A percentile compares a stretch with the other conserved stretches of the same genome.
These are phyloP conservation scores for Drosophila parabipectinata DNA, from an alignment of 1,140 invertebrate genomes.

Conservation along the genomic window DNA sequence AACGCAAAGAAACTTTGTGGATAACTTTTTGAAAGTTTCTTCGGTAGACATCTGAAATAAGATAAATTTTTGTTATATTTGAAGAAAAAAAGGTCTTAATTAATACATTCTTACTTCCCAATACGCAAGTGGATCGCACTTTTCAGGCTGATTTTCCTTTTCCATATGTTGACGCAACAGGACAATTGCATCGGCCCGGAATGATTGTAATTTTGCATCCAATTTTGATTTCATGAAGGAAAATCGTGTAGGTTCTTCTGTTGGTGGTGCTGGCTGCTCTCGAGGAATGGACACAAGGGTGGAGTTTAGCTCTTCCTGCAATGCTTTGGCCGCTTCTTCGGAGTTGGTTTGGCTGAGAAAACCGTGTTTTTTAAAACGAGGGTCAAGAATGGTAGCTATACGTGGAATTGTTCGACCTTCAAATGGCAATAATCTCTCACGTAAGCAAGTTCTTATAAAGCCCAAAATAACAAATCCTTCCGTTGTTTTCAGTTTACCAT, in stretches of 20 bases:
- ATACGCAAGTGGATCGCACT: background rate
- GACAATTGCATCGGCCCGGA: background rate
- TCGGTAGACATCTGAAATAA: background rate
- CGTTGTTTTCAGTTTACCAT: too few relatives aligned
- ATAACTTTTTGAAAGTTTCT: background rate
- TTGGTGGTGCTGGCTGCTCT: background rate
- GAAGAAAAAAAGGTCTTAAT: background rate
- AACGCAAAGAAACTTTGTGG: background rate
- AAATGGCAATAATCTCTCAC: too few relatives aligned
- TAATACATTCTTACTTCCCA: too few relatives aligned
- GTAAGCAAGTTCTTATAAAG: too few relatives aligned
- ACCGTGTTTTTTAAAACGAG: conserved; percentile 1
- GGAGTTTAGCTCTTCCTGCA: background rate
- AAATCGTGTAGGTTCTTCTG: conserved; percentile 3
- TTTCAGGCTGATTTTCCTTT: background rate
- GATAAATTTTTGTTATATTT: background rate
- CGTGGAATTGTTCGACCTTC: too few relatives aligned
- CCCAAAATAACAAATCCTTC: too few relatives aligned
- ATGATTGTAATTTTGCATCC: background rate
- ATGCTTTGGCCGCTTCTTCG: background rate
- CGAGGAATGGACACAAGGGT: background rate
- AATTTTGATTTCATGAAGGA: conserved; percentile 1
- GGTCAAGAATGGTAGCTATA: background rate
- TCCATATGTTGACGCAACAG: background rate
- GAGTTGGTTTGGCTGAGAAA: background rate